Percentiles rank a stretch among this genome's conserved stretches.
Evolutionary conservation across 2,797 vertebrate genomes (phyloP).

Genomic region (Poeciliopsis gracilis): DNA sequence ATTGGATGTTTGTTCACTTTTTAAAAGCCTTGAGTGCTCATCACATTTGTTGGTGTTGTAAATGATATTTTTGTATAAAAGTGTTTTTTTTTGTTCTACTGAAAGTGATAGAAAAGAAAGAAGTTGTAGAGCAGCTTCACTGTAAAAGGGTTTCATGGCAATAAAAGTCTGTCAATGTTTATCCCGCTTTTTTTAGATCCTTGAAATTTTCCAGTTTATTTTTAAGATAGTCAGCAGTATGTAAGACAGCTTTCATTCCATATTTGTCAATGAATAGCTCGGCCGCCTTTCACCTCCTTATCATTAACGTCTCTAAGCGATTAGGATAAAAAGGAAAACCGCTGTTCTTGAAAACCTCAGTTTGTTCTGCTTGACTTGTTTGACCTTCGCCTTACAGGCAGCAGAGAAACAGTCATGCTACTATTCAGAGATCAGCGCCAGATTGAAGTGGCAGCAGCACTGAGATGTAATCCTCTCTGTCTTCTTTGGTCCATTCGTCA

Average conservation of each 20-base stretch:
- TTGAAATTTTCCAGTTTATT: slow-evolving; percentile 50
- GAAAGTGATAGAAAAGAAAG: neutral
- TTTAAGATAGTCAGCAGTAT: slow-evolving; percentile 31
- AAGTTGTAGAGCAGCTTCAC: neutral
- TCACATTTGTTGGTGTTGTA: slow-evolving; percentile 12
- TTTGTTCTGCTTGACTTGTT: slow-evolving; percentile 62
- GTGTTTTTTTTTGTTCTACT: neutral
- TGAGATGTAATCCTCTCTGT: slow-evolving; percentile 29
- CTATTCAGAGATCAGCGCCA: slow-evolving; percentile 47
- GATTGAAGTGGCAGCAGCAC: slow-evolving; percentile 47
- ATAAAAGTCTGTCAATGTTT: slow-evolving; percentile 34
- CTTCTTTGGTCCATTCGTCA: slow-evolving; percentile 44
- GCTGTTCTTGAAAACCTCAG: slow-evolving; percentile 49
- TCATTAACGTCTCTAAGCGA: slow-evolving; percentile 41
- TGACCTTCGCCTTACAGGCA: slow-evolving; percentile 57
- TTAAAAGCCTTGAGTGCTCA: slow-evolving; percentile 8
- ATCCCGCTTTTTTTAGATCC: slow-evolving; percentile 15
- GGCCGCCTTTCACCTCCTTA: slow-evolving; percentile 29
- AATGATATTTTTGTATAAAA: slow-evolving; percentile 13
- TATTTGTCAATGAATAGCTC: slow-evolving; percentile 54
- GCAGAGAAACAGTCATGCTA: slow-evolving; percentile 41
- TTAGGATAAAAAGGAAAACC: slow-evolving; percentile 61
- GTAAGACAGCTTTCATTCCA: slow-evolving; percentile 57
- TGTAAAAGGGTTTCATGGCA: slow-evolving; percentile 33
- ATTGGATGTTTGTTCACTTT: neutral